Base-by-base conservation (phyloP, 2,888 invertebrate species). In the Carpatolechia fugitivella region DNA sequence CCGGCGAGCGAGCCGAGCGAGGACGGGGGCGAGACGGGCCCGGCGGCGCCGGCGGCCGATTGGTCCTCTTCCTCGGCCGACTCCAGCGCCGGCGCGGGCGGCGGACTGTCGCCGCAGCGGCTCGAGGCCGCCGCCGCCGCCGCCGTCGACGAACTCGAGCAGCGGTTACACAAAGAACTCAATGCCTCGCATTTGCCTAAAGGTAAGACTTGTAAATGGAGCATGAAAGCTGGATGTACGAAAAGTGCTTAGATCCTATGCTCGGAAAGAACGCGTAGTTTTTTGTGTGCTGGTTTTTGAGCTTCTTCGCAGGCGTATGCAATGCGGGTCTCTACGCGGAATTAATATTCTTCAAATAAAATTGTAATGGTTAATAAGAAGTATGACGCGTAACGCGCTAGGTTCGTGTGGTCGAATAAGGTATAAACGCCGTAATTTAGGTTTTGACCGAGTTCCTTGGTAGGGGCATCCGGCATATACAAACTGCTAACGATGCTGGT, bases 121-220 rank as follows among this genome's bases (percentile, higher is more conserved):
- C 74, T 85, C 0, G 85, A 87, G 60, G 81, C 80, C 11, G 85
- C 81, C 48, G 86, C 82, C 31, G 82, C 82, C n/a, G 80, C 79
- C 18, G 86, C 85, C 16, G 78, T 74, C 29, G 80, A 81, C 61
- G 88, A 87, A 83, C 64, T 87, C 0, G 88, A 88, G 65, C 85
- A 78, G 69, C 70, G 89, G 2, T 71, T 88, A 60, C 85, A 86
- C 52, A 64, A 74, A 58, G 86, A 86, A 29, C 83, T 87, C 55
- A 54, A 53, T 52, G 61, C 74, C 73, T 10, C 60, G 33, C 52
- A 53, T 33, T 33, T 46, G 52, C 82, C 83, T 35, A 82, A 81
- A 74, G 85, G 85, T 84, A 10, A 40, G 40, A 7, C 14, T 3
- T 3, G 3, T n/a, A n/a, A 5, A n/a, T 35, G 10, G 35, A 3